Evolutionary conservation across 2,888 invertebrate genomes (phyloP).

Genomic region (Artemia sp.): DNA sequence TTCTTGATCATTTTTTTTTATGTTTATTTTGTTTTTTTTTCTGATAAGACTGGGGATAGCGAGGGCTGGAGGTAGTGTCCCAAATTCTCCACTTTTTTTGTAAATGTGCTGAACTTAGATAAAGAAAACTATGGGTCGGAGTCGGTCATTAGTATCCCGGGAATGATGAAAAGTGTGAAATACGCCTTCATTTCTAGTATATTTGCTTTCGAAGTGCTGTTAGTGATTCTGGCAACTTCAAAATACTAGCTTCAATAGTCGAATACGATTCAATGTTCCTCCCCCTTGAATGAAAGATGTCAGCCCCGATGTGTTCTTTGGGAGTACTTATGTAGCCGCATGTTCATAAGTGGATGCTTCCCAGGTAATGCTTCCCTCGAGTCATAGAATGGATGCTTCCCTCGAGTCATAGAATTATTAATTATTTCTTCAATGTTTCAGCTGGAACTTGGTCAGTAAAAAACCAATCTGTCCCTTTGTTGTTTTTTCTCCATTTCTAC

Average conservation of each 20-base stretch:
- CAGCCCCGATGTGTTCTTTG: slow-evolving; percentile 20
- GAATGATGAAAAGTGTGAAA: too few species aligned
- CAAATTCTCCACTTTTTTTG: too few species aligned
- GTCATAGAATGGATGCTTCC: too few species aligned
- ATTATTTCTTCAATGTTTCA: slow-evolving; percentile 17
- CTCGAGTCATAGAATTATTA: too few species aligned
- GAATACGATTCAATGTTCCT: slow-evolving; percentile 23
- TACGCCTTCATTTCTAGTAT: too few species aligned
- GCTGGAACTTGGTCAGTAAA: slow-evolving; percentile 26
- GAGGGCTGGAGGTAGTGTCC: too few species aligned
- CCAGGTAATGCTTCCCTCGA: slow-evolving; percentile 6
- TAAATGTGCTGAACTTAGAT: too few species aligned
- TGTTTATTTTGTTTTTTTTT: too few species aligned
- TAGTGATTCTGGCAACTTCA: slow-evolving; percentile 20
- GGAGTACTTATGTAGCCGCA: slow-evolving; percentile 18
- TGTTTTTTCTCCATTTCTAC: slow-evolving; percentile 24
- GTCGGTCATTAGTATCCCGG: too few species aligned
- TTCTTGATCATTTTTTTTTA: too few species aligned
- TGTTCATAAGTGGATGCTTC: slow-evolving; percentile 18
- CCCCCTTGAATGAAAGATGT: slow-evolving; percentile 18
- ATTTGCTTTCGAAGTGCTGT: neutral
- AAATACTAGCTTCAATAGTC: slow-evolving; percentile 18
- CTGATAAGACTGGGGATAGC: too few species aligned
- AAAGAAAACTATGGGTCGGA: too few species aligned
- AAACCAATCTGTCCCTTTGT: slow-evolving; percentile 24